Evolutionary conservation across 1,140 invertebrate species (phyloP).

Genomic region (Eciton burchellii): DNA sequence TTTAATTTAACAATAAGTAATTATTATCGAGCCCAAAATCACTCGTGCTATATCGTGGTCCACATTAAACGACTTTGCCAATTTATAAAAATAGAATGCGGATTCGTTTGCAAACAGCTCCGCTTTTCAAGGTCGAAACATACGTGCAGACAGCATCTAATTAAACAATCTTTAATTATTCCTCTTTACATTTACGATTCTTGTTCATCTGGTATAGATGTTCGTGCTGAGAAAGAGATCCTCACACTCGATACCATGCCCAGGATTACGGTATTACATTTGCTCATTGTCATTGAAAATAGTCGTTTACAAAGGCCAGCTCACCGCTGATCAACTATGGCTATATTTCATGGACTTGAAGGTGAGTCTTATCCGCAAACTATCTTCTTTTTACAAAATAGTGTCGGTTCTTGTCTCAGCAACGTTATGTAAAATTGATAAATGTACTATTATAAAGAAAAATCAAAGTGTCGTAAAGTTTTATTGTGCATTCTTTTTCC

Average conservation of each 20-base stretch:
- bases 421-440: not conserved
- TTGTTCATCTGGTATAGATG: slow-evolving; percentile 87
- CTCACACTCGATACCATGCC: slow-evolving; percentile 94
- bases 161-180: slow-evolving; percentile 22
- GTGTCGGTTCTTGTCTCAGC: not conserved
- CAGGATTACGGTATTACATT: slow-evolving; percentile 96
- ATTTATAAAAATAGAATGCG: slow-evolving; percentile 66
- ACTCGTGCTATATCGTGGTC: not conserved
- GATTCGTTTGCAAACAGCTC: slow-evolving; percentile 31
- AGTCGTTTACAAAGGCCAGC: slow-evolving; percentile 98
- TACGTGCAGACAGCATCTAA: not conserved
- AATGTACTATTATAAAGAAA: not conserved
- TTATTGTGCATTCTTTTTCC: slow-evolving; percentile 17
- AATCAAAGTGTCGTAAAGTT: slow-evolving; percentile 19
- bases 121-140: slow-evolving; percentile 35
- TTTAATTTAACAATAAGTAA: not conserved
- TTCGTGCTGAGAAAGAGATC: slow-evolving; percentile 97
- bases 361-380: slow-evolving; percentile 77
- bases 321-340: slow-evolving; percentile 98
- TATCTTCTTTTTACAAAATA: not conserved
- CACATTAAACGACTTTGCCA: slow-evolving; percentile 68
- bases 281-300: slow-evolving; percentile 96
- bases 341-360: slow-evolving; percentile 90
- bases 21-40: slow-evolving; percentile 1
- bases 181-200: slow-evolving; percentile 12